Conservation (phyloP, 2,797 vertebrate genomes). For the Darevskia nairensis region DNA sequence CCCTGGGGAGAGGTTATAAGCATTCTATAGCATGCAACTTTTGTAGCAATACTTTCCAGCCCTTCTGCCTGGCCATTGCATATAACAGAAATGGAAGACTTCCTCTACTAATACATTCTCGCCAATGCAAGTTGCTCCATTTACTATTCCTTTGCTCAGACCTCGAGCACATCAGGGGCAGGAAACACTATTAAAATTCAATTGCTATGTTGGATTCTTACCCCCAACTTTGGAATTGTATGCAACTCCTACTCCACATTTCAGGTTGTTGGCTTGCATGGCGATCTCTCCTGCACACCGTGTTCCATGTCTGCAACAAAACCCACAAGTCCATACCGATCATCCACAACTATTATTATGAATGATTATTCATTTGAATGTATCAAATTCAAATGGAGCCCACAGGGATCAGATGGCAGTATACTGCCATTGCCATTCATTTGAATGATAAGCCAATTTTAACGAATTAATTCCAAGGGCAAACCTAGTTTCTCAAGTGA, state of each 20-base stretch:
- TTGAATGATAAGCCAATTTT: background rate
- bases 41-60: background rate
- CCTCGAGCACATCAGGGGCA: background rate
- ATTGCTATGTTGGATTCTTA: conserved; percentile 70
- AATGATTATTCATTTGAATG: background rate
- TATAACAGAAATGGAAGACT: background rate
- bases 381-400: background rate
- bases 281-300: conserved; percentile 97
- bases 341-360: background rate
- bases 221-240: conserved; percentile 97
- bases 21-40: background rate
- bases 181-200: background rate
- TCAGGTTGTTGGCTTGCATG: conserved; percentile 97
- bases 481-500: conserved; percentile 4
- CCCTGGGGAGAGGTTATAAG: background rate
- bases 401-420: background rate
- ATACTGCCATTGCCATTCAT: background rate
- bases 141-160: background rate
- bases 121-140: background rate
- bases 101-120: background rate
- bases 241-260: conserved; percentile 96
- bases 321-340: conserved; percentile 19
- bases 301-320: conserved; percentile 89
- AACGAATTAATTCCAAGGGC: background rate
- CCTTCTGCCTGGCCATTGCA: background rate